Base-by-base conservation (phyloP, 1,140 invertebrate species). In the Drosophila lini region DNA sequence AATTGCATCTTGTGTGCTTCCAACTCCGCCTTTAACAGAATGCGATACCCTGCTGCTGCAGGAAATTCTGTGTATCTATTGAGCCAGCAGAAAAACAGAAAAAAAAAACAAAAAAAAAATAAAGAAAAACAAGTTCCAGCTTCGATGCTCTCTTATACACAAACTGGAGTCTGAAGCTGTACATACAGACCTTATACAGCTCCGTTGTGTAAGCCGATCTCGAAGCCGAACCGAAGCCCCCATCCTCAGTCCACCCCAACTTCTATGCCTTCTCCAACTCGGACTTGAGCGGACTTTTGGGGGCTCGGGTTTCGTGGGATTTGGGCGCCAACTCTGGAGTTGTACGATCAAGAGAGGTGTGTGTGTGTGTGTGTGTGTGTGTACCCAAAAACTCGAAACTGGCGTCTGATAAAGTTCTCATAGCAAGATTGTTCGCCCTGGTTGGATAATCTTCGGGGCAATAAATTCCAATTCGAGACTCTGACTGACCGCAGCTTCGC, bases 31-130 rank as follows among this genome's bases (percentile, higher is more conserved):
- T 57, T 69, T 22, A 44, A 52, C 56, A 55, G 36, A 36, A 38
- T 34, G 52, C 52, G 34, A 36, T 22, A 71, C 52, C 38, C 50
- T 55, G 45, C 15, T 48, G 69, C 58, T 76, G 65, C 79, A 85
- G 82, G 79, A 82, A 85, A 82, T 85, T 88, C 82, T 85, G 70
- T 85, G 82, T 85, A 88, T 85, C 82, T 85, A 68, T 68, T 67
- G 56, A 19, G 45, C n/a, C 34, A 68, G 52, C 28, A 44, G 42
- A 47, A 69, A 68, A 85, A 38, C 42, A 53, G 32, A 67, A 62
- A 78, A 1, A 67, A 62, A 78, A 1, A 22, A 22, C 22, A 22
- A 22, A 10, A 38, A 55, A 42, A 44, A 44, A 25, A 0, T 25
- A 55, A 69, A 68, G 65, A 69, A 68, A 84, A 84, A 85, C 81